Percentiles rank a stretch among this genome's conserved stretches.
Evolutionary conservation across 2,797 vertebrate genomes (phyloP).

Genomic region (Hozukius guyotensis): DNA sequence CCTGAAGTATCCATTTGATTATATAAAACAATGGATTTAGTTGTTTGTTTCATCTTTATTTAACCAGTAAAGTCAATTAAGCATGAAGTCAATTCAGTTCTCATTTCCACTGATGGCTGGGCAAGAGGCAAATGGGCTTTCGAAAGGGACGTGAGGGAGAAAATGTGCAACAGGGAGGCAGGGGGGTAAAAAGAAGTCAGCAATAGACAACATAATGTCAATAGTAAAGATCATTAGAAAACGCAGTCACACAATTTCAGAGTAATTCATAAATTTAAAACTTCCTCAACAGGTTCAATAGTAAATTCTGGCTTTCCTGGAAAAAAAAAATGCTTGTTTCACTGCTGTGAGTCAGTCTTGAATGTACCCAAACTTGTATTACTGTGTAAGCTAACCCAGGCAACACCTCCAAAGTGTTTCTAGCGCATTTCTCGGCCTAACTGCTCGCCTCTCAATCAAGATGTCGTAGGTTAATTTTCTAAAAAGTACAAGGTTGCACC

Average conservation of each 20-base stretch:
- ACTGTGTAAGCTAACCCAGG: background rate
- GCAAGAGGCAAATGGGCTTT: background rate
- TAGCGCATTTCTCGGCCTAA: background rate
- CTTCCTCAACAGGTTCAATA: background rate
- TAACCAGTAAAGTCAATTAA: background rate
- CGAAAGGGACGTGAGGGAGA: background rate
- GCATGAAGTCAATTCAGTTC: background rate
- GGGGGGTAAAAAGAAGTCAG: background rate
- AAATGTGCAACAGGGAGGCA: background rate
- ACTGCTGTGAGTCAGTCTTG: background rate
- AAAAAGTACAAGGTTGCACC: constrained; percentile 34
- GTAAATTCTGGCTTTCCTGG: background rate
- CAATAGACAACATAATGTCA: background rate
- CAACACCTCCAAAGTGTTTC: background rate
- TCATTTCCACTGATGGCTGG: background rate
- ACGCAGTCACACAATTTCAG: background rate
- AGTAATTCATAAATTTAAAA: background rate
- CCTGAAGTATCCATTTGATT: background rate
- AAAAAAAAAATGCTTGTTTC: background rate
- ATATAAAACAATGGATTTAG: background rate
- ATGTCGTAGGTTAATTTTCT: constrained; percentile 57
- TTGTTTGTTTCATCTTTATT: background rate
- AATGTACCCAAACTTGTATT: background rate
- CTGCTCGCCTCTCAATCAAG: constrained; percentile 28
- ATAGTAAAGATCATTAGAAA: background rate